Evolutionary conservation across 1,140 invertebrate species (phyloP).

Genomic region (Macrobrachium rosenbergii): DNA sequence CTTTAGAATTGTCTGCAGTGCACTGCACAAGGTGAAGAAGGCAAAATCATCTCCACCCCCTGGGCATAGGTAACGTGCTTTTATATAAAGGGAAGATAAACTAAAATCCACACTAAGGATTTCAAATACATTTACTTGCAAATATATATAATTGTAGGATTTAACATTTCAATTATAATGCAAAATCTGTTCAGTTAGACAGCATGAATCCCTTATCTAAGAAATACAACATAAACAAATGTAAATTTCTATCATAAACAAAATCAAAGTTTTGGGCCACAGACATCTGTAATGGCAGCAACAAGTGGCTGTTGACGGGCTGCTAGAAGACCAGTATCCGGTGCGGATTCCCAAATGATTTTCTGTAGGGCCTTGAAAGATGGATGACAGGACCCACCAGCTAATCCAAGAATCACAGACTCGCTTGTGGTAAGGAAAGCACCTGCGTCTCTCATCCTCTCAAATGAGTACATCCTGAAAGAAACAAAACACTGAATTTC

Average conservation of each 20-base stretch:
- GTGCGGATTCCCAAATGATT: slow-evolving; percentile 74
- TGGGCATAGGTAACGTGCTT: no score
- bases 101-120: no score
- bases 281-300: slow-evolving; percentile 12
- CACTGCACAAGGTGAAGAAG: no score
- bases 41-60: no score
- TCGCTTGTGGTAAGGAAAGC: slow-evolving; percentile 78
- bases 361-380: slow-evolving; percentile 77
- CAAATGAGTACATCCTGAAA: slow-evolving; percentile 72
- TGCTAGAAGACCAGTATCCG: slow-evolving; percentile 74
- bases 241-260: background rate
- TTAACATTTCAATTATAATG: no score
- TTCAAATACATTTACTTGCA: no score
- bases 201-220: no score
- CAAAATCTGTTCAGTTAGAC: no score
- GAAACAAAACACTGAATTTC: background rate
- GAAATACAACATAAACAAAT: no score
- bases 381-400: slow-evolving; percentile 75
- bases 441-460: slow-evolving; percentile 76
- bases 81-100: no score
- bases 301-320: slow-evolving; percentile 48
- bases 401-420: slow-evolving; percentile 75
- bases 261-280: slow-evolving; percentile 33
- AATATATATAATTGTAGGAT: no score
- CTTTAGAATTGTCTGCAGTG: no score